Percentiles rank a stretch among this genome's conserved stretches.
phyloP scores from a whole-genome alignment of 2,888 invertebrate species.

The Sinodicranocentrus sp. region DNA sequence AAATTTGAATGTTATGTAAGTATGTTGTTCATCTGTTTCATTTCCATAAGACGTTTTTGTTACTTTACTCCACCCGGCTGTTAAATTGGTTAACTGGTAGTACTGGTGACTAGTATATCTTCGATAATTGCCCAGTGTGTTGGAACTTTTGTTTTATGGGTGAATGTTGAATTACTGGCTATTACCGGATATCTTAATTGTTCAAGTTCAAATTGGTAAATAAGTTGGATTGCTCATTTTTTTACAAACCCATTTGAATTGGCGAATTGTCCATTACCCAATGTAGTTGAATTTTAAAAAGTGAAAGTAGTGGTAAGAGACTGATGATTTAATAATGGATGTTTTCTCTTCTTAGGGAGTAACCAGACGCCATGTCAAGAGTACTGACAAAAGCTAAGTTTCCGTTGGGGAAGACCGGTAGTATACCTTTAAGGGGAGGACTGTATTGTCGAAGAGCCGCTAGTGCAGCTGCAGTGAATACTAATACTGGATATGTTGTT shows the following conservation, averaged over 20 bases:
- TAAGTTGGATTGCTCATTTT: too few species aligned
- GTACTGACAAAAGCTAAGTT: conserved; percentile 40
- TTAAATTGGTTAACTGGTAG: background rate
- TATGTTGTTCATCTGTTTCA: background rate
- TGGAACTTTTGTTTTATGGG: background rate
- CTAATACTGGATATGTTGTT: conserved; percentile 14
- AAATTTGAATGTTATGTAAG: background rate
- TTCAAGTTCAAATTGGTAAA: too few species aligned
- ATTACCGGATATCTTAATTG: too few species aligned
- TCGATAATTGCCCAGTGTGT: background rate
- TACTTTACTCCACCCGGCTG: background rate
- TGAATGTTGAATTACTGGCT: too few species aligned
- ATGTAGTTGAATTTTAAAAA: too few species aligned
- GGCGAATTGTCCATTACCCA: too few species aligned
- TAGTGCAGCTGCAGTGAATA: conserved; percentile 2
- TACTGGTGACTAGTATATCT: background rate
- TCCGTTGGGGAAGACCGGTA: background rate
- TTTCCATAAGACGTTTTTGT: background rate
- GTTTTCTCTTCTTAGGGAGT: too few species aligned
- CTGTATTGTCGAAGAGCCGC: background rate
- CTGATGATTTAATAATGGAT: too few species aligned
- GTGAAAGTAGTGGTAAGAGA: too few species aligned
- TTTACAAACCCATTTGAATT: too few species aligned
- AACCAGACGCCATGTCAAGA: conserved; percentile 51
- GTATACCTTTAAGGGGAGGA: conserved; percentile 8